These are phyloP conservation scores for Aulostomus chinensis DNA, from an alignment of 2,797 vertebrate genomes.

Conservation along the genomic window DNA sequence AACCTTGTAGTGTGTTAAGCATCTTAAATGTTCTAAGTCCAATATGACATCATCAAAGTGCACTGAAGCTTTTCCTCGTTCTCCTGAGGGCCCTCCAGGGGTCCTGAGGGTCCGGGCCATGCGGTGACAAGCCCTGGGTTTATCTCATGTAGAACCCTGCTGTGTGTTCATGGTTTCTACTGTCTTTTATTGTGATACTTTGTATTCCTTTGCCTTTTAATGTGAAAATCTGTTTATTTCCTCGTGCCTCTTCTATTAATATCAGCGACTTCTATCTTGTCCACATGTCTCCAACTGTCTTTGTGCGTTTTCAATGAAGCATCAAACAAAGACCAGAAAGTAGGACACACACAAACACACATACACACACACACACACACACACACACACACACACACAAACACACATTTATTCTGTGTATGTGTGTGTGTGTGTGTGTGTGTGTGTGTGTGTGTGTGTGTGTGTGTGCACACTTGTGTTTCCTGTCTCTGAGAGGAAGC, in stretches of 20 bases:
- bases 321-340: constrained; percentile 56
- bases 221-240: background rate
- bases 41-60: too few species aligned
- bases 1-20: too few species aligned
- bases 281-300: constrained; percentile 5
- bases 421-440: background rate
- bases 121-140: too few species aligned
- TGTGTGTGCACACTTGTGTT: constrained; percentile 13
- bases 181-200: too few species aligned
- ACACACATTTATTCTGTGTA: background rate
- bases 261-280: background rate
- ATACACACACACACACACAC: constrained; percentile 10
- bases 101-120: too few species aligned
- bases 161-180: too few species aligned
- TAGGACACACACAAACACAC: constrained; percentile 36
- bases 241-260: background rate
- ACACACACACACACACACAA: constrained; percentile 1
- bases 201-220: background rate
- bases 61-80: too few species aligned
- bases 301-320: constrained; percentile 25
- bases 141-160: too few species aligned
- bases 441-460: background rate
- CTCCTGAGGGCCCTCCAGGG: too few species aligned
- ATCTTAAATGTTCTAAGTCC: too few species aligned
- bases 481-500: constrained; percentile 21